A percentile compares a stretch with the other conserved stretches of the same genome.
These are phyloP conservation scores for Geopemphigus sp. DNA, from an alignment of 1,140 invertebrate species.

Conservation along the genomic window DNA sequence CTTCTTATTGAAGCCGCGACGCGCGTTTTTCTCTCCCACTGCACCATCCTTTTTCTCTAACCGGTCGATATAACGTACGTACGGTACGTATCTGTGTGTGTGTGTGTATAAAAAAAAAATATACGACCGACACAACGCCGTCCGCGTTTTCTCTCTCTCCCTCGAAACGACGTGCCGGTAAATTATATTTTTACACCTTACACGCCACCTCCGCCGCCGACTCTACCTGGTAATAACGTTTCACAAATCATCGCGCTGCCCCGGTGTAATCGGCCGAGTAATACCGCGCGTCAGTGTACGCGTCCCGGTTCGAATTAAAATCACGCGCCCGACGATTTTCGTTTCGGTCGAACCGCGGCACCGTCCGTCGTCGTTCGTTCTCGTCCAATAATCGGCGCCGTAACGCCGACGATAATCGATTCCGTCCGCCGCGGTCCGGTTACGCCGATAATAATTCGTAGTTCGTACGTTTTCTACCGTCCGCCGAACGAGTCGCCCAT, in stretches of 20 bases:
- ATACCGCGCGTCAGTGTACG: not conserved
- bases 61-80: too few species aligned
- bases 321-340: not conserved
- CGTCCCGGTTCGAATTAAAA: not conserved
- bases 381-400: too few species aligned
- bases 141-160: not conserved
- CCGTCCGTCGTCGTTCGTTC: not conserved
- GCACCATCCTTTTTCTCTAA: too few species aligned
- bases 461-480: too few species aligned
- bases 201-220: not conserved
- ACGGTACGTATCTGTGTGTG: too few species aligned
- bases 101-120: not conserved
- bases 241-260: not conserved
- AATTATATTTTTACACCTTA: conserved; percentile 36
- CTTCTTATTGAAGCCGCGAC: not conserved
- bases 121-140: not conserved
- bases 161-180: not conserved
- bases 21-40: not conserved
- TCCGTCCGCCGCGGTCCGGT: too few species aligned
- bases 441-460: too few species aligned
- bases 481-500: too few species aligned
- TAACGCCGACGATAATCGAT: too few species aligned
- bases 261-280: not conserved
- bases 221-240: not conserved
- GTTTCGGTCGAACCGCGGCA: not conserved